Evolutionary conservation across 2,888 invertebrate species (phyloP).

Genomic region (Bellardia pandia): DNA sequence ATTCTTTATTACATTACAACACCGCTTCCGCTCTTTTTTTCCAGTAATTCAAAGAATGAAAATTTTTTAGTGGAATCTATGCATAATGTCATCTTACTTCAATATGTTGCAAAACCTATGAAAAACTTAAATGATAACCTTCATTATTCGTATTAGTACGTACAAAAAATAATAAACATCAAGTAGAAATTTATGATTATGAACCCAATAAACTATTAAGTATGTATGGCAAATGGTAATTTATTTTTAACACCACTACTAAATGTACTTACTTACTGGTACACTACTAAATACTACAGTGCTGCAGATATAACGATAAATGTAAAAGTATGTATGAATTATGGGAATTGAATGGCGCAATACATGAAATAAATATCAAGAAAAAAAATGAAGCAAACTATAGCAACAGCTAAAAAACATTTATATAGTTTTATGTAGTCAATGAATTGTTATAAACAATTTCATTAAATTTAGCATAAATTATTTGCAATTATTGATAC

Average conservation of each 20-base stretch:
- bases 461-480: constrained; percentile 63
- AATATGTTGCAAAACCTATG: too few species aligned
- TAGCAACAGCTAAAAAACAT: not conserved
- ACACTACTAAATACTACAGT: not conserved
- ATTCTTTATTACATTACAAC: too few species aligned
- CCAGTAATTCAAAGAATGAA: too few species aligned
- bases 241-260: constrained; percentile 10
- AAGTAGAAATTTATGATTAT: constrained; percentile 41
- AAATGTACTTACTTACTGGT: not conserved
- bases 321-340: constrained; percentile 28
- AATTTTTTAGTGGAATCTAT: too few species aligned
- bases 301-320: constrained; percentile 26
- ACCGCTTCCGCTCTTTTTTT: too few species aligned
- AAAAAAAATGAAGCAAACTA: not conserved
- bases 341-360: constrained; percentile 20
- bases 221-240: not conserved
- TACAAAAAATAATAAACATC: not conserved
- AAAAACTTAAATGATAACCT: too few species aligned
- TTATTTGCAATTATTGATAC: constrained; percentile 23
- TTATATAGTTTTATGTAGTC: constrained; percentile 20
- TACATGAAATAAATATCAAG: constrained; percentile 19
- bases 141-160: too few species aligned
- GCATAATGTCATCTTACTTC: too few species aligned
- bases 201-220: constrained; percentile 27
- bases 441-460: constrained; percentile 61